phyloP scores from a whole-genome alignment of 2,797 vertebrate species.

The Manis javanica region DNA sequence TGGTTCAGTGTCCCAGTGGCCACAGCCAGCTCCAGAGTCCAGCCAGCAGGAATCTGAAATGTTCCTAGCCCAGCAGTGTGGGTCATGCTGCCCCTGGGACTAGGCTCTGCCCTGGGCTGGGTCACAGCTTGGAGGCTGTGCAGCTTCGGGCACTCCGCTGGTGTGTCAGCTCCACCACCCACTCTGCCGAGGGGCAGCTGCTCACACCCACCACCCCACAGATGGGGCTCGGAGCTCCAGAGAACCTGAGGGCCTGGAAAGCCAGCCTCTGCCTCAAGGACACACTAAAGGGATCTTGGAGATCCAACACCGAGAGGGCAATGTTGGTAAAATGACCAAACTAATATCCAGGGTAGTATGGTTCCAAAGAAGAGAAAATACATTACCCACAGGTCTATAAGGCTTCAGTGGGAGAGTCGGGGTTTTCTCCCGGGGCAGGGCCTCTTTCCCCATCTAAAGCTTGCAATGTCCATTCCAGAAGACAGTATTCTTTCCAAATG shows the following conservation, averaged over 20 bases:
- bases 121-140: background rate
- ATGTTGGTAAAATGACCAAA: background rate
- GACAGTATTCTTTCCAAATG: background rate
- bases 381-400: accelerated
- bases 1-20: background rate
- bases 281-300: background rate
- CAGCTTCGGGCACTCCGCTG: background rate
- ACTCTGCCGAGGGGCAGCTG: background rate
- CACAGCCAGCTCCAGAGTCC: background rate
- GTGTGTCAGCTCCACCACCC: background rate
- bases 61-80: background rate
- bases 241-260: background rate
- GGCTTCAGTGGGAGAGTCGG: background rate
- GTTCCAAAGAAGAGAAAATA: background rate
- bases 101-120: background rate
- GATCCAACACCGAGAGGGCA: background rate
- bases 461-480: background rate
- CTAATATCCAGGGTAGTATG: background rate
- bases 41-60: background rate
- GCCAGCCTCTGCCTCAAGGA: background rate
- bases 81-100: background rate
- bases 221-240: background rate
- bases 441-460: background rate
- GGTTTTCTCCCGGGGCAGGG: too few species aligned
- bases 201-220: background rate